phyloP scores from a whole-genome alignment of 1,140 invertebrate genomes.

The Brachionus rotundiformis region DNA sequence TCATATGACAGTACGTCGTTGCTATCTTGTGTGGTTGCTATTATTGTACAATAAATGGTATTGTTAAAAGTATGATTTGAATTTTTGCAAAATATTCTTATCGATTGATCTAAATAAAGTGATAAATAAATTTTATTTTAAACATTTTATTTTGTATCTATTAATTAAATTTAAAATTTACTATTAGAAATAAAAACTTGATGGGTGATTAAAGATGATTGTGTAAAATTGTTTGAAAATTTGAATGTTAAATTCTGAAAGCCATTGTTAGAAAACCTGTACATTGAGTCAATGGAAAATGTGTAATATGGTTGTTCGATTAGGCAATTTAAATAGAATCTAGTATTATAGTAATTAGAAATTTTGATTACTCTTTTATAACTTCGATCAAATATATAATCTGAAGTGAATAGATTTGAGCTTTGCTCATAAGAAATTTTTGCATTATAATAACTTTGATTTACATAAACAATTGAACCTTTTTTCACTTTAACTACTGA shows the following conservation, averaged over 20 bases:
- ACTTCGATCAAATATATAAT: not conserved
- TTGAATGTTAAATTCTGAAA: not conserved
- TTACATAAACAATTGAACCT: slow-evolving; percentile 3
- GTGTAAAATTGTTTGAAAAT: slow-evolving; percentile 2
- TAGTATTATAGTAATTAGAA: not conserved
- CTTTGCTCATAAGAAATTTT: not conserved
- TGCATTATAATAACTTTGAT: not conserved
- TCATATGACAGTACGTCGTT: not conserved
- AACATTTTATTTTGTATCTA: no score
- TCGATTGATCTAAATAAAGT: not conserved
- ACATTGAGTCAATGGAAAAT: not conserved
- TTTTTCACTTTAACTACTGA: not conserved
- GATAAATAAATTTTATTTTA: no score
- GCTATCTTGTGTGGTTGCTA: not conserved
- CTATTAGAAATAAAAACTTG: slow-evolving; percentile 5
- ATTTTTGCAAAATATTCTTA: slow-evolving; percentile 2
- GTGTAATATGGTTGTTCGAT: not conserved
- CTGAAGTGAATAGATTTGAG: not conserved
- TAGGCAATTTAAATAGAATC: slow-evolving; percentile 34
- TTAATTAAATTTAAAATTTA: no score
- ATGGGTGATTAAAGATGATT: not conserved
- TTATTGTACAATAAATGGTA: not conserved
- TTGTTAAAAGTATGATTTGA: not conserved
- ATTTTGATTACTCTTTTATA: not conserved
- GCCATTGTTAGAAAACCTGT: not conserved